A percentile compares a stretch with the other conserved stretches of the same genome.
Evolutionary conservation across 1,140 invertebrate genomes (phyloP).

Genomic region (Papilio xuthus): DNA sequence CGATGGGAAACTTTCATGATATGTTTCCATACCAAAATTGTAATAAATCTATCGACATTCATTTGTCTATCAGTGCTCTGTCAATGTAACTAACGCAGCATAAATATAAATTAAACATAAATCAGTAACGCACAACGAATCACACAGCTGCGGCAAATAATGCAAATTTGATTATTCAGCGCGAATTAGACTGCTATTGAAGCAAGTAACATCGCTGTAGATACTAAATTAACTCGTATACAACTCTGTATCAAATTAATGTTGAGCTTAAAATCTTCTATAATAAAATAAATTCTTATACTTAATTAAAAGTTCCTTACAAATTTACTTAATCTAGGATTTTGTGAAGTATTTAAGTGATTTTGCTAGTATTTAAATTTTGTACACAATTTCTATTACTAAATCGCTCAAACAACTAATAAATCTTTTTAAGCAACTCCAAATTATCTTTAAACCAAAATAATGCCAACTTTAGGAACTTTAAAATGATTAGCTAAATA

Average conservation of each 20-base stretch:
- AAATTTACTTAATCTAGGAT: too few species aligned
- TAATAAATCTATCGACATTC: background rate
- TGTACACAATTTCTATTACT: too few species aligned
- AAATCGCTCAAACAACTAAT: too few species aligned
- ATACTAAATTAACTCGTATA: slow-evolving; percentile 10
- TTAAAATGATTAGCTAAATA: too few species aligned
- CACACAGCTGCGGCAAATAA: slow-evolving; percentile 25
- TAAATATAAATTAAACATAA: slow-evolving; percentile 28
- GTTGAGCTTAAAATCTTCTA: background rate
- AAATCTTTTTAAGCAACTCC: too few species aligned
- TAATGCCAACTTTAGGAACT: too few species aligned
- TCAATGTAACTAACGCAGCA: slow-evolving; percentile 5
- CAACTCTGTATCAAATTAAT: slow-evolving; percentile 15
- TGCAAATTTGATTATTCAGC: slow-evolving; percentile 28
- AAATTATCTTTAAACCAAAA: too few species aligned
- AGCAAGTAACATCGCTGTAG: slow-evolving; percentile 21
- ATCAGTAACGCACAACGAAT: slow-evolving; percentile 13
- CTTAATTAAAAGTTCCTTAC: too few species aligned
- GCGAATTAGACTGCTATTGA: slow-evolving; percentile 18
- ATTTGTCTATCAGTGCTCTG: slow-evolving; percentile 14
- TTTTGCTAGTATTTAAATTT: too few species aligned
- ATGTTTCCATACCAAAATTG: background rate
- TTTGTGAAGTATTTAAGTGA: too few species aligned
- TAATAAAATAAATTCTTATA: background rate
- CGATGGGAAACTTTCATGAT: too few species aligned